These are phyloP conservation scores for Drosophila anomalipes DNA, from an alignment of 2,888 invertebrate genomes.

Conservation along the genomic window DNA sequence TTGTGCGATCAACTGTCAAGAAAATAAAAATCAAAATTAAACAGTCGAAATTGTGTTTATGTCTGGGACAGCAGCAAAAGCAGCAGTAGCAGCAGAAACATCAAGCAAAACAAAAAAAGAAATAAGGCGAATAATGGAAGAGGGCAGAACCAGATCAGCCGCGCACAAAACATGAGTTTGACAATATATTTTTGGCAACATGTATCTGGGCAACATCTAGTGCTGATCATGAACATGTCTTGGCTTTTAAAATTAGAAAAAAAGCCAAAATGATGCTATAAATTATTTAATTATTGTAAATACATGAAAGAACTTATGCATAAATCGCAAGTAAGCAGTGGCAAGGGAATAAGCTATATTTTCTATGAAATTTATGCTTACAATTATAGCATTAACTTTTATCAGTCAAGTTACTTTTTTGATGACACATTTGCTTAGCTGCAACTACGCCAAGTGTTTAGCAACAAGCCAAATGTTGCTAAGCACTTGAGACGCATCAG, in stretches of 20 bases:
- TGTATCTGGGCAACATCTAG: constrained; percentile 20
- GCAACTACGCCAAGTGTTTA: neutral
- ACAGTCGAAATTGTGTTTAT: constrained; percentile 71
- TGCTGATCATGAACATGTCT: constrained; percentile 2
- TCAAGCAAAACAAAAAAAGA: constrained; percentile 54
- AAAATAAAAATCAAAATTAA: constrained; percentile 68
- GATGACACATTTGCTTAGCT: neutral
- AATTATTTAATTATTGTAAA: neutral
- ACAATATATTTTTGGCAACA: constrained; percentile 20
- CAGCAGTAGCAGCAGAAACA: constrained; percentile 37
- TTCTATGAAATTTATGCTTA: neutral
- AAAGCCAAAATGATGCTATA: neutral
- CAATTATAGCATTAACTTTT: neutral
- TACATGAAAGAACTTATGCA: neutral
- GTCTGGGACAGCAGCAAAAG: constrained; percentile 56
- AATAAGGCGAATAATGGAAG: constrained; percentile 12
- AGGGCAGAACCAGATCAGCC: constrained; percentile 22
- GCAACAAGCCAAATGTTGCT: constrained; percentile 6
- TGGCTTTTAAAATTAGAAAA: constrained; percentile 6
- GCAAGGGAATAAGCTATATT: no score
- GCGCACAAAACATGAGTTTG: constrained; percentile 1
- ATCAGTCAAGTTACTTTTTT: neutral
- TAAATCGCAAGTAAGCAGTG: rapidly evolving
- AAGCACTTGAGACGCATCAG: constrained; percentile 1
- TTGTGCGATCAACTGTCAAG: constrained; percentile 65